phyloP scores from a whole-genome alignment of 2,113 vertebrate genomes.

The Romanogobio albipinnatus region DNA sequence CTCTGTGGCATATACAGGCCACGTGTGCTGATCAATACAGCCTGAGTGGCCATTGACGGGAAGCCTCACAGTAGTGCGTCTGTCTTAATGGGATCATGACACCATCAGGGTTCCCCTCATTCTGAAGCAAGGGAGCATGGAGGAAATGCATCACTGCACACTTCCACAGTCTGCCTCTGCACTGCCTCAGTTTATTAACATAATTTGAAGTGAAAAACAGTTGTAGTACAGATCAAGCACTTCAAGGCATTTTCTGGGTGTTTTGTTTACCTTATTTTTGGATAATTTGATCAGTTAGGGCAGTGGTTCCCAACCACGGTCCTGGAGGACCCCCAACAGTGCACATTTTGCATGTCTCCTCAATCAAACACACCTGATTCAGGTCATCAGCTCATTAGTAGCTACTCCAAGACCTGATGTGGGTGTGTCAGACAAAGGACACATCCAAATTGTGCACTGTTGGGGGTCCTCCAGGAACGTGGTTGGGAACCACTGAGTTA shows the following conservation, averaged over 20 bases:
- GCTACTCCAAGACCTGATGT: no score
- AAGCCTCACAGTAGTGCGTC: conserved; percentile 45
- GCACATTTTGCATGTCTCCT: no score
- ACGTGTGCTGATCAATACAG: conserved; percentile 54
- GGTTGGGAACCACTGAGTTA: no score
- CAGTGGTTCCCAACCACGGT: no score
- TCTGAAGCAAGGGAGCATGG: neutral
- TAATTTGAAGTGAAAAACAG: neutral
- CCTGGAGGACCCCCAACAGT: no score
- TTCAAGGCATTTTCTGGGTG: neutral
- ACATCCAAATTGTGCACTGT: no score
- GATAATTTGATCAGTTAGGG: neutral
- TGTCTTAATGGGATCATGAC: conserved; percentile 59
- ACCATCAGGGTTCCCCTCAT: conserved; percentile 31
- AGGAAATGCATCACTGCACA: neutral
- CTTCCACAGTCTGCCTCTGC: neutral
- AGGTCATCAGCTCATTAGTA: no score
- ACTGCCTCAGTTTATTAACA: conserved; percentile 8
- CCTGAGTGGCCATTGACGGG: conserved; percentile 58
- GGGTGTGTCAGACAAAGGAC: no score
- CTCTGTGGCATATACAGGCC: neutral
- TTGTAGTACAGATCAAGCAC: neutral
- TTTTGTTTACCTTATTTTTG: neutral
- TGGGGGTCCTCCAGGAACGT: no score
- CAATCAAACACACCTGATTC: no score